A percentile compares a stretch with the other conserved stretches of the same genome.
Evolutionary conservation across 2,888 invertebrate genomes (phyloP).

Genomic region (Smittia aterrima): DNA sequence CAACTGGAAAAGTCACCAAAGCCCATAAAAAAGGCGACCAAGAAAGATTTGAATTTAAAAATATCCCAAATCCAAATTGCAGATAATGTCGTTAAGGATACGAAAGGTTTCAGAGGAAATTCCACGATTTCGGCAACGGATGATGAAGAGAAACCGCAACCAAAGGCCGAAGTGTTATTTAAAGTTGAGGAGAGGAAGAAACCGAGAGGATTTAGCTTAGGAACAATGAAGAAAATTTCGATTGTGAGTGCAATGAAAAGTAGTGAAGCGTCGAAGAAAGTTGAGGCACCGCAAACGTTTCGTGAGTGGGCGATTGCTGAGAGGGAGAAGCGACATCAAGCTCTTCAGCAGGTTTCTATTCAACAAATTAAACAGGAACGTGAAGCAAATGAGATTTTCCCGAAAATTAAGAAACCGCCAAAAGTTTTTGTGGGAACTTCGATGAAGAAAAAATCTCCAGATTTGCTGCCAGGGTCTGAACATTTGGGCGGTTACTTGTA

Average conservation of each 20-base stretch:
- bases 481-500: slow-evolving; percentile 41
- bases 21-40: not conserved
- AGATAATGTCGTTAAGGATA: slow-evolving; percentile 9
- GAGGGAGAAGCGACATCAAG: slow-evolving; percentile 36
- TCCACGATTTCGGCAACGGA: slow-evolving; percentile 18
- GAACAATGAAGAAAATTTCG: slow-evolving; percentile 25
- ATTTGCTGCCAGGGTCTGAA: not conserved
- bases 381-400: slow-evolving; percentile 38
- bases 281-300: slow-evolving; percentile 6
- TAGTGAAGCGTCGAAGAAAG: not conserved
- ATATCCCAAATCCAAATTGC: slow-evolving; percentile 28
- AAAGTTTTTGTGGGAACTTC: not conserved
- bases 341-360: slow-evolving; percentile 27
- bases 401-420: slow-evolving; percentile 19
- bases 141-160: not conserved
- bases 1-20: slow-evolving; percentile 3
- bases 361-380: slow-evolving; percentile 28
- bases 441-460: not conserved
- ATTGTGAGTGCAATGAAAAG: slow-evolving; percentile 21
- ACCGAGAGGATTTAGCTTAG: slow-evolving; percentile 11
- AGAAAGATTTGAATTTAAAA: not conserved
- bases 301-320: slow-evolving; percentile 38
- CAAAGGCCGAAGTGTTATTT: not conserved
- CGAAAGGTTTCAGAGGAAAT: not conserved
- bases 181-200: not conserved